phyloP scores from a whole-genome alignment of 2,113 vertebrate species.

The Rallus limicola region DNA sequence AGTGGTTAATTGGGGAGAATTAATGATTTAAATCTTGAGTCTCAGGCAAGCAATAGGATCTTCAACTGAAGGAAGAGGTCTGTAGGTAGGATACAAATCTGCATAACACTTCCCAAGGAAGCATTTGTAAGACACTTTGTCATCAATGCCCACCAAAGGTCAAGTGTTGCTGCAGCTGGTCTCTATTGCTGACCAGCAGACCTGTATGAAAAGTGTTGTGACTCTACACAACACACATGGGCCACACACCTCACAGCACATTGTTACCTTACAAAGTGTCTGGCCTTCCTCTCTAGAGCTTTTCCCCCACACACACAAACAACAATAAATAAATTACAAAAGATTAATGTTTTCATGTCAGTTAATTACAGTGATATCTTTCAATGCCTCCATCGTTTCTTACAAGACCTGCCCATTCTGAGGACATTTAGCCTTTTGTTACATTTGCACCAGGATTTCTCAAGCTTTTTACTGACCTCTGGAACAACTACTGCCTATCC shows the following conservation, averaged over 20 bases:
- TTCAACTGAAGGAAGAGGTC: neutral
- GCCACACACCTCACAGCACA: neutral
- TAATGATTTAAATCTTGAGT: neutral
- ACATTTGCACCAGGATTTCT: neutral
- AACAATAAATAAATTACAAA: neutral
- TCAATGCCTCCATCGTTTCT: neutral
- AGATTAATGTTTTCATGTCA: neutral
- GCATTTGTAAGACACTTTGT: neutral
- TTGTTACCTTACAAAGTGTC: no score
- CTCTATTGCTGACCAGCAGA: neutral
- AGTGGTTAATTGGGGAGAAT: neutral
- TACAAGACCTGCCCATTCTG: neutral
- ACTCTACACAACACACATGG: neutral
- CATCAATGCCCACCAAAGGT: rapidly evolving
- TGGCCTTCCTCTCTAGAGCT: neutral
- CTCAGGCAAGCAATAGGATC: neutral
- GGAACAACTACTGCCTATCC: neutral
- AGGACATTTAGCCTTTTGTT: neutral
- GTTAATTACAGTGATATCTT: neutral
- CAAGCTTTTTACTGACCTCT: neutral
- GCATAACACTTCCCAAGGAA: neutral
- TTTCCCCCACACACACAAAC: neutral
- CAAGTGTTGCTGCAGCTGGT: neutral
- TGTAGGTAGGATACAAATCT: neutral
- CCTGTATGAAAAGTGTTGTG: rapidly evolving